Conservation (phyloP, 2,888 invertebrate genomes). For the Mamestra brassicae region DNA sequence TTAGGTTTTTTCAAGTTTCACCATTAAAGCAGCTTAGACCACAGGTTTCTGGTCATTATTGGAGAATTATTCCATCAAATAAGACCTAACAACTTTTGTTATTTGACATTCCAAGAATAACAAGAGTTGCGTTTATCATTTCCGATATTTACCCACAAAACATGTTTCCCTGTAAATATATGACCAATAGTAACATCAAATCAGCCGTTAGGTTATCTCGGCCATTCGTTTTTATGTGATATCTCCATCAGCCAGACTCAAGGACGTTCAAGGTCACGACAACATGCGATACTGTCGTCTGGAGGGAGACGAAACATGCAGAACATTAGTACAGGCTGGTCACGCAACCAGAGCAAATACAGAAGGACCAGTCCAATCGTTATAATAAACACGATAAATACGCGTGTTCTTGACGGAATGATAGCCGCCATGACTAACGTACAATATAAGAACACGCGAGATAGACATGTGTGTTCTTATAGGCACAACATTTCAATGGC, state of each 20-base stretch:
- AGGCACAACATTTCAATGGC: background rate
- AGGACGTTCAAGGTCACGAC: conserved; percentile 34
- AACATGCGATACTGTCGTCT: conserved; percentile 45
- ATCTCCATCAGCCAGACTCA: conserved; percentile 34
- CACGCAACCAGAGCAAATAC: background rate
- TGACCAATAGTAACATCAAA: conserved; percentile 16
- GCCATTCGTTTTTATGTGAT: conserved; percentile 45
- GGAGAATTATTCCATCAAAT: background rate
- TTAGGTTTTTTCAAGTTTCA: background rate
- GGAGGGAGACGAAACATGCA: conserved; percentile 20
- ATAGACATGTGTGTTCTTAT: too few relatives aligned
- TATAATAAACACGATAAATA: background rate
- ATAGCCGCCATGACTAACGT: too few relatives aligned
- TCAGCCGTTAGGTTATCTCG: conserved; percentile 23
- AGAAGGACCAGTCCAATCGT: background rate
- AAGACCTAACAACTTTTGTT: background rate
- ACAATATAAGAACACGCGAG: too few relatives aligned
- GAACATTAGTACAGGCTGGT: background rate
- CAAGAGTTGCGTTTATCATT: background rate
- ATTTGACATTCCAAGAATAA: background rate
- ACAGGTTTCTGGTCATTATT: background rate
- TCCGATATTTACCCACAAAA: background rate
- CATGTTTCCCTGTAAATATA: conserved; percentile 14
- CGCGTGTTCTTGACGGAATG: too few relatives aligned
- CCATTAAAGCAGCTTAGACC: too few relatives aligned